phyloP scores from a whole-genome alignment of 2,113 vertebrate species.

The Chionis minor region DNA sequence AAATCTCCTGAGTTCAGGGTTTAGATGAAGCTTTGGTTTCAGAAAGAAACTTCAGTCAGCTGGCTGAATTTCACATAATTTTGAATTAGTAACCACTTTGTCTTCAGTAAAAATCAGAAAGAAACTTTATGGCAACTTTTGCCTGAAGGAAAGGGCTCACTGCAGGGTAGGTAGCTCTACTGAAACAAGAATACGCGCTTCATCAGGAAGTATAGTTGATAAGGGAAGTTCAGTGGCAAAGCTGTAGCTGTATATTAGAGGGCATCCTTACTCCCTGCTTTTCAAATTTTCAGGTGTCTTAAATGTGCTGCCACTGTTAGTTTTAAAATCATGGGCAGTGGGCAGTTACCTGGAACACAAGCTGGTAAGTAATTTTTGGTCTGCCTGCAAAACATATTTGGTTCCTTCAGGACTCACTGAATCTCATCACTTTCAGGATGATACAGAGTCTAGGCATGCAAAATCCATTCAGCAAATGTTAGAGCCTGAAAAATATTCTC shows the following conservation, averaged over 20 bases:
- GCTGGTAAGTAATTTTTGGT: background rate
- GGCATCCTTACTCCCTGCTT: background rate
- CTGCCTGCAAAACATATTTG: background rate
- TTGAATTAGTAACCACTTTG: background rate
- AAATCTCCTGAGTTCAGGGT: background rate
- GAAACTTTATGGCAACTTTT: background rate
- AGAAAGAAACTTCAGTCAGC: background rate
- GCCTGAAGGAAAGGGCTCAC: background rate
- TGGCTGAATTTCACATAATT: background rate
- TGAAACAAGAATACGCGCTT: background rate
- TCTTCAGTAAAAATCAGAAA: background rate
- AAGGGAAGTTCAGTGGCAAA: background rate
- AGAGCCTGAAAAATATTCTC: background rate
- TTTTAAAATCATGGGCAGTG: background rate
- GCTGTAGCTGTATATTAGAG: background rate
- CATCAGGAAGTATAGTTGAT: background rate
- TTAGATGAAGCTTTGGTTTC: background rate
- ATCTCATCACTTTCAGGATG: background rate
- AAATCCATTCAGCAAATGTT: background rate
- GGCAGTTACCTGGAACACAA: background rate
- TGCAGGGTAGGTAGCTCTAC: background rate
- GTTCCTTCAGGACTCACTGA: background rate
- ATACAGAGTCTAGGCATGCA: background rate
- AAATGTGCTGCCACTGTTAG: background rate
- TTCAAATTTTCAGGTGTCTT: background rate